Conservation (phyloP, 2,113 vertebrate species). For the Hoplias malabaricus region DNA sequence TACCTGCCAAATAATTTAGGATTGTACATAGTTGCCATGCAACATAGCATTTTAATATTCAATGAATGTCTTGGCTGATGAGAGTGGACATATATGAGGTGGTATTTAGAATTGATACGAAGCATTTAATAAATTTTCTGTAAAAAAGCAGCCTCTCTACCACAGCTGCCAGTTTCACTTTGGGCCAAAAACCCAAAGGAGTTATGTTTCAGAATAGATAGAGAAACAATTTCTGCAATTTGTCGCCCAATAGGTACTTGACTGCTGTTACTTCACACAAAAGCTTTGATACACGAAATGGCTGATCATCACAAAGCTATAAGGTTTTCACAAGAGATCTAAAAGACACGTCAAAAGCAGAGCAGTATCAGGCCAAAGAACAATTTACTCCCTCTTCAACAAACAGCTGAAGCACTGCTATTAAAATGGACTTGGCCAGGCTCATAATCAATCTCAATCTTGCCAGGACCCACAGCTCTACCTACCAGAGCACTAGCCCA, state of each 20-base stretch:
- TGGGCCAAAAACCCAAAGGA: not conserved
- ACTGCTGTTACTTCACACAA: not conserved
- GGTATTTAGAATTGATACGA: too few species aligned
- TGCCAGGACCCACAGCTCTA: not conserved
- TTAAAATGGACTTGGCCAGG: constrained; percentile 34
- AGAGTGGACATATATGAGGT: too few species aligned
- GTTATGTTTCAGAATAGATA: not conserved
- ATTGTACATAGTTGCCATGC: too few species aligned
- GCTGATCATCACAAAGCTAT: not conserved
- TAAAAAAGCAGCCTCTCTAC: not conserved
- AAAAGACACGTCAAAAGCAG: not conserved
- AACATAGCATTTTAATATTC: too few species aligned
- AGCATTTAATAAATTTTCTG: too few species aligned
- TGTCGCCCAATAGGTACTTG: not conserved
- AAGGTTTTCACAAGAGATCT: not conserved
- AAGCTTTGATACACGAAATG: not conserved
- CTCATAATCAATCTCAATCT: constrained; percentile 46
- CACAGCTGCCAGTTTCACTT: not conserved
- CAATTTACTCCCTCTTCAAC: not conserved
- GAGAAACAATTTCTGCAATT: not conserved
- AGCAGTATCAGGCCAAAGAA: not conserved
- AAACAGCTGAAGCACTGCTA: constrained; percentile 8
- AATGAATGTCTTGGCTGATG: too few species aligned
- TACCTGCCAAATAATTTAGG: too few species aligned
- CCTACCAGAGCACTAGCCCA: constrained; percentile 18